Evolutionary conservation across 2,113 vertebrate species (phyloP).

Genomic region (Leptodactylus fuscus): DNA sequence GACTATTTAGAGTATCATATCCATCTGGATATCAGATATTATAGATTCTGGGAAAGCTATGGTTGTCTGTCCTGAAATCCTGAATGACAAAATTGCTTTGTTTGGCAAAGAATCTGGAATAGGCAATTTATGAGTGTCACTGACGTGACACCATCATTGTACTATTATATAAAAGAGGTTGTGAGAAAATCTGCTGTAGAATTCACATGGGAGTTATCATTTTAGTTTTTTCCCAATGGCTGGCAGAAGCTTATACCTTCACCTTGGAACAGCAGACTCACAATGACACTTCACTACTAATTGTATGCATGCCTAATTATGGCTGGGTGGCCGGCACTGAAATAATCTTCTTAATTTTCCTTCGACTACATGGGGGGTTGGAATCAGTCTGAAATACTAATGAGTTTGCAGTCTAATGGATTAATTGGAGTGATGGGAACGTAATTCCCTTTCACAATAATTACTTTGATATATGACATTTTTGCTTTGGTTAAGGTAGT

Average conservation of each 20-base stretch:
- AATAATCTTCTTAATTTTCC: conserved; percentile 57
- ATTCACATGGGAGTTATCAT: conserved; percentile 52
- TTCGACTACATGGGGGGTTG: conserved; percentile 32
- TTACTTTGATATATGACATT: conserved; percentile 39
- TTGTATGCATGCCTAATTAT: conserved; percentile 51
- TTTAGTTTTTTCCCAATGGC: conserved; percentile 4
- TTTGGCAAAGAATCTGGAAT: not conserved
- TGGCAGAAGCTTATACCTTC: conserved; percentile 21
- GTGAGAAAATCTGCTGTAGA: conserved; percentile 35
- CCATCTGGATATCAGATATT: too few relatives aligned
- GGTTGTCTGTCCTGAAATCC: not conserved
- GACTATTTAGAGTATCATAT: too few relatives aligned
- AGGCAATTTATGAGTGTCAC: too few relatives aligned
- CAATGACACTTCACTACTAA: conserved; percentile 17
- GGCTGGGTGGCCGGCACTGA: conserved; percentile 41
- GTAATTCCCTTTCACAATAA: conserved; percentile 50
- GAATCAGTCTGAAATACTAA: conserved; percentile 58
- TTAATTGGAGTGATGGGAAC: conserved; percentile 46
- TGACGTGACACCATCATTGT: not conserved
- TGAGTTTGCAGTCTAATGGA: conserved; percentile 39
- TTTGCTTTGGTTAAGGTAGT: not conserved
- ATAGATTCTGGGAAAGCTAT: too few relatives aligned
- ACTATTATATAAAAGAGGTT: not conserved
- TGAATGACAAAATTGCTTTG: not conserved
- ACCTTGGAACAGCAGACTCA: conserved; percentile 5